Base-by-base conservation (phyloP, 2,797 vertebrate species). In the Euthynnus affinis region DNA sequence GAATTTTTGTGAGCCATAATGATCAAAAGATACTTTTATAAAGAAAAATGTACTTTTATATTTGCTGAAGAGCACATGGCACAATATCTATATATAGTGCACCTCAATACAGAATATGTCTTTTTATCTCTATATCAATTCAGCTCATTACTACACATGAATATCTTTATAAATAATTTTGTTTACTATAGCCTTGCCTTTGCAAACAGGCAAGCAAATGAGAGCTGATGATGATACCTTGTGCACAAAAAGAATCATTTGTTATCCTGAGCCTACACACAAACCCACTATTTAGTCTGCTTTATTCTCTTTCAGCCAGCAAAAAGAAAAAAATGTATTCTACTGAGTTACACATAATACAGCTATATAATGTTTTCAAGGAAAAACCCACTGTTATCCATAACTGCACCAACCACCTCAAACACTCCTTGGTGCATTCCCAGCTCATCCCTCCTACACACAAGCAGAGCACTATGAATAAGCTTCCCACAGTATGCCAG, bases 361-460 rank as follows among this genome's bases (percentile, higher is more conserved):
- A 78, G 73, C 78, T 79, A 46, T 69, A 84, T 77, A 74, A 80
- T 77, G 37, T 84, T 89, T 86, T 89, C 73, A 89, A 85, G 76
- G 42, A 88, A 84, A 78, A 88, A 63, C 57, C 60, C 55, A 82
- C 42, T 76, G 66, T 78, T 83, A 68, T 84, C 78, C 80, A 71
- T 72, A 85, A 87, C 80, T 44, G 87, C 84, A 84, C 59, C 81
- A 82, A 37, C 68, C 83, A 68, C 80, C 76, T 83, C 76, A 80
- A 88, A 83, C 76, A 83, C 58, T 77, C 69, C 73, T 85, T 76
- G 74, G 77, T 88, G 84, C 83, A 78, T 83, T 85, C 85, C 82
- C 83, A 82, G 71, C 82, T 87, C 80, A 84, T 80, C 22, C 87
- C 88, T 87, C 90, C 91, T 75, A 91, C 90, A 89, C 88, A 88